Conservation (phyloP, 2,113 vertebrate genomes). For the Lycocorax pyrrhopterus region DNA sequence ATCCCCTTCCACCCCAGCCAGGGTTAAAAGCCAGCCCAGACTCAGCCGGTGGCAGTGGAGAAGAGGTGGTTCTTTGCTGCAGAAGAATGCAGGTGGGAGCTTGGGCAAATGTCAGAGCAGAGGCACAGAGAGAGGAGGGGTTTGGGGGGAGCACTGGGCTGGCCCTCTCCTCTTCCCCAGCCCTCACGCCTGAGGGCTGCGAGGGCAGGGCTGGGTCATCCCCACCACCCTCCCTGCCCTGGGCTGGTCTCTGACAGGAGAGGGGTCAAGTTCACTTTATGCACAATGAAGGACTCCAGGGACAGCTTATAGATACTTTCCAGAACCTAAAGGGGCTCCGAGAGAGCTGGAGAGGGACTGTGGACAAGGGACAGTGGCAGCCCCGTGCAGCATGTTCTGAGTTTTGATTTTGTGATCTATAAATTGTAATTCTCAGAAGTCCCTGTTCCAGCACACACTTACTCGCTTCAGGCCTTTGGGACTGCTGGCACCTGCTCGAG, state of each 20-base stretch:
- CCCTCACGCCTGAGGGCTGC: accelerated
- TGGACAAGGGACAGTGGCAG: background rate
- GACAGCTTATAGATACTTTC: background rate
- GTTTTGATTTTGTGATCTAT: background rate
- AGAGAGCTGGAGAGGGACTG: background rate
- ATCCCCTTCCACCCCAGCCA: background rate
- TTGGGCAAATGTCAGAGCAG: background rate
- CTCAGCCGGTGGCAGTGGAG: background rate
- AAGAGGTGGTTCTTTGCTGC: background rate
- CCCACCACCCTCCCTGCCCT: background rate
- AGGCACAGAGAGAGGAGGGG: background rate
- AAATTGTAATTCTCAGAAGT: background rate
- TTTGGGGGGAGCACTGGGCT: background rate
- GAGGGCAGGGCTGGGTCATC: background rate
- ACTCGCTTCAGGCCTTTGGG: background rate
- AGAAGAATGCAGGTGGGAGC: background rate
- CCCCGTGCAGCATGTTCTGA: background rate
- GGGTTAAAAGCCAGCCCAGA: background rate
- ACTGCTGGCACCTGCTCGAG: background rate
- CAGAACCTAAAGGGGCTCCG: background rate
- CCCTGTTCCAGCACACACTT: background rate
- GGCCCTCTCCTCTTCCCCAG: background rate
- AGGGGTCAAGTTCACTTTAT: accelerated
- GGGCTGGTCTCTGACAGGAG: too few relatives aligned
- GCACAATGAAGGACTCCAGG: background rate